These are phyloP conservation scores for Craniophora ligustri DNA, from an alignment of 2,888 invertebrate genomes.

Conservation along the genomic window DNA sequence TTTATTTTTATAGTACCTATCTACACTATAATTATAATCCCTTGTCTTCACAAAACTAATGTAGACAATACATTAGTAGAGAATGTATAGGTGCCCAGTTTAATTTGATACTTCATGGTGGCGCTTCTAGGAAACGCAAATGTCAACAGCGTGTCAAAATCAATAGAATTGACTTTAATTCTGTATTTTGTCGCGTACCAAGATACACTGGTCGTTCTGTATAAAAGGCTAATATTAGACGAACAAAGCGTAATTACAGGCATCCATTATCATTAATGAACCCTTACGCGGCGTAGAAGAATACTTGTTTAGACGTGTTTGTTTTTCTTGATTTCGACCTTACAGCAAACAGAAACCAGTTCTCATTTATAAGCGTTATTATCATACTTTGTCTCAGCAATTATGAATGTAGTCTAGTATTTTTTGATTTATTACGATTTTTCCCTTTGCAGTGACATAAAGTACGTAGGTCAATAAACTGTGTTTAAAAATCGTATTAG, in stretches of 20 bases:
- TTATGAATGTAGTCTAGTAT: background rate
- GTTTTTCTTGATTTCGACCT: constrained; percentile 42
- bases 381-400: constrained; percentile 12
- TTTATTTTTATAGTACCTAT: constrained; percentile 27
- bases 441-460: too few species aligned
- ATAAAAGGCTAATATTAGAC: constrained; percentile 73
- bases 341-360: constrained; percentile 28
- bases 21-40: constrained; percentile 35
- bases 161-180: background rate
- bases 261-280: constrained; percentile 76
- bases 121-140: background rate
- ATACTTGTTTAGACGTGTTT: constrained; percentile 49
- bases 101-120: background rate
- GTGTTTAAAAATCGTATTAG: too few species aligned
- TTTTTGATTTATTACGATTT: background rate
- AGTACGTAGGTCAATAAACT: too few species aligned
- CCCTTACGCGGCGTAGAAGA: constrained; percentile 55
- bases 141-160: background rate
- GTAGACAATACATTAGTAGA: constrained; percentile 55
- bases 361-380: constrained; percentile 11
- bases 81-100: constrained; percentile 43
- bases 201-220: constrained; percentile 10
- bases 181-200: background rate
- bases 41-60: too few species aligned
- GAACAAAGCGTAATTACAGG: constrained; percentile 78